Percentiles rank a stretch among this genome's conserved stretches.
Evolutionary conservation across 2,888 invertebrate genomes (phyloP).

Genomic region (Actias luna): DNA sequence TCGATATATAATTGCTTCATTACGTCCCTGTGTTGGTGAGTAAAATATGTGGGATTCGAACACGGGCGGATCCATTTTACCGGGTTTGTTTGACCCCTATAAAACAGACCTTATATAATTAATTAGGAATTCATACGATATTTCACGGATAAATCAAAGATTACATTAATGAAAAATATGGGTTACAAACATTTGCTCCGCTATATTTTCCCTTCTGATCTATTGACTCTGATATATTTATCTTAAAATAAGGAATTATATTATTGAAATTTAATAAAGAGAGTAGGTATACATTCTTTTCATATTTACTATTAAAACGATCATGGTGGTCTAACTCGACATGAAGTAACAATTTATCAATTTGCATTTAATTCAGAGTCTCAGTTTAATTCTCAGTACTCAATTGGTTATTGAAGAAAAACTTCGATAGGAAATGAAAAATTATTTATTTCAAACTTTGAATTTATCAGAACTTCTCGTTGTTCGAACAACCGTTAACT

Average conservation of each 20-base stretch:
- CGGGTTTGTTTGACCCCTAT: constrained; percentile 26
- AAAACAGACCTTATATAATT: constrained; percentile 33
- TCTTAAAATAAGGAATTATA: background rate
- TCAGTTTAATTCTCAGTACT: too few species aligned
- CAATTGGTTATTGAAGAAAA: too few species aligned
- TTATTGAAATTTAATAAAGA: too few species aligned
- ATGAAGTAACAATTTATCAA: too few species aligned
- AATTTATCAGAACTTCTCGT: too few species aligned
- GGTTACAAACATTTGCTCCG: background rate
- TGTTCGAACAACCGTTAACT: too few species aligned
- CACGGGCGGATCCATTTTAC: constrained; percentile 62
- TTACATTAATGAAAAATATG: background rate
- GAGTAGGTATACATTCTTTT: too few species aligned
- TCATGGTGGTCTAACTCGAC: too few species aligned
- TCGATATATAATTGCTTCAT: constrained; percentile 83
- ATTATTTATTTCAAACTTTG: too few species aligned
- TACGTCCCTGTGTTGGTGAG: constrained; percentile 80
- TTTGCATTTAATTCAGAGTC: too few species aligned
- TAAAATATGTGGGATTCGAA: constrained; percentile 80
- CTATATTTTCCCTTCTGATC: background rate
- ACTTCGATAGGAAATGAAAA: too few species aligned
- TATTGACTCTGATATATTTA: background rate
- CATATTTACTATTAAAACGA: too few species aligned
- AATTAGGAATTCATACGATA: constrained; percentile 42
- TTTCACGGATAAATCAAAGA: constrained; percentile 26